Conservation (phyloP, 2,797 vertebrate species). For the Aphelocoma californica region DNA sequence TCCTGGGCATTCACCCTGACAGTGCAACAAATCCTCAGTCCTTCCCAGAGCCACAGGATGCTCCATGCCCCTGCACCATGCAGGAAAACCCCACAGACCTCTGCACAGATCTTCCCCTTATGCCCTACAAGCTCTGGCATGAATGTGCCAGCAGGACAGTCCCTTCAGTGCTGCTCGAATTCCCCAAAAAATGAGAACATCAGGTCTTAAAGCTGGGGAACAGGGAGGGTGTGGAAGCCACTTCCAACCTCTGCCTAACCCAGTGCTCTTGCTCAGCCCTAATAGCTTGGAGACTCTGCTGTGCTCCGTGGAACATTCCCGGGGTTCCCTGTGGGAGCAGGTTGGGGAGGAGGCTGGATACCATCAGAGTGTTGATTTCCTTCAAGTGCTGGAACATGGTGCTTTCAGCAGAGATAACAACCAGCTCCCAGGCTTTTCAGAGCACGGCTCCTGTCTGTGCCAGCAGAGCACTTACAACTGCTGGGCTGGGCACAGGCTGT, state of each 20-base stretch:
- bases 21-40: neutral
- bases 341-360: neutral
- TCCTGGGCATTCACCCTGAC: neutral
- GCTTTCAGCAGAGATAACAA: neutral
- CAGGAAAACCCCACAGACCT: neutral
- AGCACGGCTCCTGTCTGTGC: neutral
- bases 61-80: neutral
- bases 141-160: neutral
- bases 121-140: neutral
- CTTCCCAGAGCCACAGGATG: neutral
- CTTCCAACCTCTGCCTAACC: neutral
- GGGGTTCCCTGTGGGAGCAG: neutral
- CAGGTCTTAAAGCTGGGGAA: neutral
- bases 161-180: neutral
- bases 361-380: neutral
- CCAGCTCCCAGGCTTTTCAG: neutral
- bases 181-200: neutral
- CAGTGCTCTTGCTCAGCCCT: neutral
- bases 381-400: neutral
- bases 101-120: neutral
- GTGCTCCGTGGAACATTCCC: neutral
- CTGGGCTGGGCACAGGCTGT: slow-evolving; percentile 10
- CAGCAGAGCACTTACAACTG: slow-evolving; percentile 14
- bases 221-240: neutral
- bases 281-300: neutral